A percentile compares a stretch with the other conserved stretches of the same genome.
These are phyloP conservation scores for Dryobota labecula DNA, from an alignment of 2,888 invertebrate species.

Conservation along the genomic window DNA sequence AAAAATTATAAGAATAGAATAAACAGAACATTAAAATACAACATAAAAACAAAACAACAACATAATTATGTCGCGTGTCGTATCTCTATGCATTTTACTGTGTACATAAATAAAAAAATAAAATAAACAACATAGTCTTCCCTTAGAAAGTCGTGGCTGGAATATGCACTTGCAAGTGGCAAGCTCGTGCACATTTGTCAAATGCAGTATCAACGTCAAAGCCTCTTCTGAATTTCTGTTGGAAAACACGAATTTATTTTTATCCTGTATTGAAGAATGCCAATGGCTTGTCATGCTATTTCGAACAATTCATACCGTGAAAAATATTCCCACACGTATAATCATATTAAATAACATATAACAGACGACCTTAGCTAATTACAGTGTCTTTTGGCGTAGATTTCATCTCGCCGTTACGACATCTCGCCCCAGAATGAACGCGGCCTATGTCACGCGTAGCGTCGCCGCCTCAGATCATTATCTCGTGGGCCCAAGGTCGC, in stretches of 20 bases:
- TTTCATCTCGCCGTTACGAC: constrained; percentile 50
- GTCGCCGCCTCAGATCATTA: constrained; percentile 67
- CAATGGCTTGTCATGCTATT: background rate
- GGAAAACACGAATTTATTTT: background rate
- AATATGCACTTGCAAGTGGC: background rate
- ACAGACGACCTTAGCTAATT: constrained; percentile 49
- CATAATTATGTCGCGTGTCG: no score
- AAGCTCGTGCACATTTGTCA: background rate
- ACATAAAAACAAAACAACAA: no score
- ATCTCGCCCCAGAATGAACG: constrained; percentile 50
- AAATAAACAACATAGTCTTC: no score
- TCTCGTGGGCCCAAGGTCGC: constrained; percentile 71
- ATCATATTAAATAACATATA: constrained; percentile 46
- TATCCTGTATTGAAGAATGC: background rate
- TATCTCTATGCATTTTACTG: no score
- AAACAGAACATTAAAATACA: background rate
- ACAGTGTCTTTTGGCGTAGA: constrained; percentile 37
- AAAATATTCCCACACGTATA: constrained; percentile 37
- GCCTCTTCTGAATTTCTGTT: background rate
- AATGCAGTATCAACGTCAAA: background rate
- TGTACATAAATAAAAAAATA: no score
- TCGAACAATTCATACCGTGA: rapidly evolving
- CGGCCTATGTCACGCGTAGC: constrained; percentile 62
- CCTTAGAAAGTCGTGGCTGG: background rate
- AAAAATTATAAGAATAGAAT: background rate